Base-by-base conservation (phyloP, 2,888 invertebrate genomes). In the Cinara cedri region DNA sequence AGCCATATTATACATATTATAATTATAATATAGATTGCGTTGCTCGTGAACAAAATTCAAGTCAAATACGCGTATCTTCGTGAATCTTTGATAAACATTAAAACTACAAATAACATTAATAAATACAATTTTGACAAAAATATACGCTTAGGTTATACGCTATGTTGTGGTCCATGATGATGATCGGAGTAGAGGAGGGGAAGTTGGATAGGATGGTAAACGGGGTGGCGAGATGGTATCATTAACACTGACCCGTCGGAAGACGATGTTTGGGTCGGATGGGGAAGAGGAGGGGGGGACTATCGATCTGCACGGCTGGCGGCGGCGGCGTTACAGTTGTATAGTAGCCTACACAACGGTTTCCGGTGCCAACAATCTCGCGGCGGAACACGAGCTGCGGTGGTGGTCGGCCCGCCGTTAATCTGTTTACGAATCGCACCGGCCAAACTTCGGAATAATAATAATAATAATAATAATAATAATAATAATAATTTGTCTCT, bases 341-440 rank as follows among this genome's bases (percentile, higher is more conserved):
- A 60, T 57, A 16, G 51, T 54, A 55, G 63, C 46, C 63, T 34
- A 54, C 24, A 75, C 26, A 54, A n/a, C 63, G 74, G 49, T 42
- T 65, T 75, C 65, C 44, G 42, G 54, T 75, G 75, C 63, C 75
- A 75, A 75, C 63, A 55, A 74, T 74, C 62, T 51, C 34, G 46
- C 1, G 16, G 54, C 19, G 21, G 54, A 14, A 49, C 60, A 63
- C 62, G 60, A 51, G 34, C n/a, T 26, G 60, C 57, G 26, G 26
- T 51, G 11, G 51, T 0, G 9, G 8, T 10, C 14, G 16, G 24
- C 44, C 19, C 54, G n/a, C 54, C 65, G 24, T 55, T 76, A 76
- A 76, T 78, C 76, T 78, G 55, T 68, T 68, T 78, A 78, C 76
- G 76, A 49, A 78, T 60, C 68, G 57, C 68, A 68, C 60, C 34